Evolutionary conservation across 2,888 invertebrate genomes (phyloP).

Genomic region (Andrena hattorfiana): DNA sequence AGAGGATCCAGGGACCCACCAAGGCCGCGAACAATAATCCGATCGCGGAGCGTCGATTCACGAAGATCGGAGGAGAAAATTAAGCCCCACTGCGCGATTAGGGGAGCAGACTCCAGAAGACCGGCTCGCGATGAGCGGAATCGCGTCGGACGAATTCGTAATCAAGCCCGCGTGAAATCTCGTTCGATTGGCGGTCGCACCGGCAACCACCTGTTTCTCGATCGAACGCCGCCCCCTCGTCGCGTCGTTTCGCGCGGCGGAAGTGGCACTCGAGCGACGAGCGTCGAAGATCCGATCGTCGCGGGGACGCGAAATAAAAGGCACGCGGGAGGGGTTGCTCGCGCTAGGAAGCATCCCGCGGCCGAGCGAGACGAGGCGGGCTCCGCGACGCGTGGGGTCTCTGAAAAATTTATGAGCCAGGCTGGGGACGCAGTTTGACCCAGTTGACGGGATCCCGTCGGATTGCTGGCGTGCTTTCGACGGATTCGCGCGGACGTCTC

Average conservation of each 20-base stretch:
- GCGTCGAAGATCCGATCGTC: background rate
- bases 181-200: conserved; percentile 5
- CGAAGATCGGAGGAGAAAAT: background rate
- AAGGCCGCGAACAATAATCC: background rate
- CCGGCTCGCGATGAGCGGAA: background rate
- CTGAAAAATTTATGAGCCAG: conserved; percentile 49
- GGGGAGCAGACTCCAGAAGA: background rate
- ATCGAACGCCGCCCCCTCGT: background rate
- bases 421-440: conserved; percentile 39
- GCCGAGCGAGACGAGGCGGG: conserved; percentile 14
- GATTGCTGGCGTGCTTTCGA: conserved; percentile 13
- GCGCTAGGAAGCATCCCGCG: background rate
- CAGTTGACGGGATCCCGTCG: conserved; percentile 18
- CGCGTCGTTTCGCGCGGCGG: background rate
- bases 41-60: conserved; percentile 9
- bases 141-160: conserved; percentile 4
- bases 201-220: conserved; percentile 47
- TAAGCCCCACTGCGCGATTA: background rate
- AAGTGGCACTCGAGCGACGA: background rate
- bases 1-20: conserved; percentile 1
- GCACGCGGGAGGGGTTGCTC: background rate
- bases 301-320: background rate
- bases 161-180: conserved; percentile 27
- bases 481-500: conserved; percentile 18
- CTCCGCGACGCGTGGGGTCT: background rate